Conservation (phyloP, 2,113 vertebrate species). For the Pseudopodoces humilis region DNA sequence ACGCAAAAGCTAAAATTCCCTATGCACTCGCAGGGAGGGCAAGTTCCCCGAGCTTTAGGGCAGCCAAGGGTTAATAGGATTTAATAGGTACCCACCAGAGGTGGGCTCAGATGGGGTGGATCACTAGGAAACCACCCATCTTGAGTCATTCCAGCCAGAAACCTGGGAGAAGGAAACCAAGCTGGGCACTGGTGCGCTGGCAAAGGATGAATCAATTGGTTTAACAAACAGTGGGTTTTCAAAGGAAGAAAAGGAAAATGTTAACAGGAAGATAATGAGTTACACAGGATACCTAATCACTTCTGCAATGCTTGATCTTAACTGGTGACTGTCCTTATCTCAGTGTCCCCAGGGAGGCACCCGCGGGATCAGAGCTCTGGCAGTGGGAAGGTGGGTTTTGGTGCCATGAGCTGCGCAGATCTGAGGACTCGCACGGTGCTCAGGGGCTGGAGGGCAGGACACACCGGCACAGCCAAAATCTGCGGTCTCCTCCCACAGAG, state of each 20-base stretch:
- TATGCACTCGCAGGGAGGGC: fast-evolving
- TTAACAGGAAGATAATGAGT: constrained; percentile 41
- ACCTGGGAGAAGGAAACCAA: neutral
- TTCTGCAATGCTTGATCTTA: neutral
- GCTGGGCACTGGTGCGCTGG: neutral
- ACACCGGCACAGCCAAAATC: neutral
- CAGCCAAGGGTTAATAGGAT: neutral
- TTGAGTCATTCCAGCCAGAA: neutral
- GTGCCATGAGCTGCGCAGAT: neutral
- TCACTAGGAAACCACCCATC: neutral
- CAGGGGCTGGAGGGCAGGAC: neutral
- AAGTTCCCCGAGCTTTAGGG: neutral
- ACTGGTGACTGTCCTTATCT: constrained; percentile 17
- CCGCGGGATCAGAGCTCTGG: neutral
- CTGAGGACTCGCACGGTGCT: fast-evolving
- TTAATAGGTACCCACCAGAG: neutral
- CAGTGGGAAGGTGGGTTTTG: neutral
- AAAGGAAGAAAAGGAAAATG: constrained; percentile 36
- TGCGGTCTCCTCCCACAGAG: neutral
- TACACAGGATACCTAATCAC: constrained; percentile 32
- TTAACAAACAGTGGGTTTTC: constrained; percentile 4
- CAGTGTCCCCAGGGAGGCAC: neutral
- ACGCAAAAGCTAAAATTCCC: neutral
- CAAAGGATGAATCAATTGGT: constrained; percentile 19
- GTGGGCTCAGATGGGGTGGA: neutral